Evolutionary conservation across 1,140 invertebrate genomes (phyloP).

Genomic region (Frieseomelitta varia): DNA sequence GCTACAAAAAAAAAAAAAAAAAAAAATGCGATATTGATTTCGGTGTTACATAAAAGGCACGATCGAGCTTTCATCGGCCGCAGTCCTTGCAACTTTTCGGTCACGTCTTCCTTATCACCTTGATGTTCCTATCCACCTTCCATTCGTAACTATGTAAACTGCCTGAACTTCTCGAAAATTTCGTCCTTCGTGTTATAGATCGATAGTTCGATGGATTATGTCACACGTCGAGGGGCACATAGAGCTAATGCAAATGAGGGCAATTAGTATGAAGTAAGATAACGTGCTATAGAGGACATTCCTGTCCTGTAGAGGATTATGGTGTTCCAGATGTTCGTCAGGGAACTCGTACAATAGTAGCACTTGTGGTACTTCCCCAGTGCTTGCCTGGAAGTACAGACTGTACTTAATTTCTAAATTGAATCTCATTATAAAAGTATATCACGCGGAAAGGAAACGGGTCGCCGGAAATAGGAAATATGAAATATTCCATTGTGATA

Average conservation of each 20-base stretch:
- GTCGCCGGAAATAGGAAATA: slow-evolving; percentile 10
- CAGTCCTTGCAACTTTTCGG: background rate
- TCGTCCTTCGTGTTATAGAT: background rate
- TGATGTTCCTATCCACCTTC: background rate
- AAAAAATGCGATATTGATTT: slow-evolving; percentile 41
- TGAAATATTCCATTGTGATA: background rate
- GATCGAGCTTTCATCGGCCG: slow-evolving; percentile 11
- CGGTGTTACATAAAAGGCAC: slow-evolving; percentile 33
- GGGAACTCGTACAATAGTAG: slow-evolving; percentile 67
- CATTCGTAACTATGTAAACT: background rate
- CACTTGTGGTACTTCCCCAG: slow-evolving; percentile 65
- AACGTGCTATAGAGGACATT: slow-evolving; percentile 2
- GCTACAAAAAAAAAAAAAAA: background rate
- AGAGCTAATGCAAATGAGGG: background rate
- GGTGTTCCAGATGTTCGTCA: slow-evolving; percentile 31
- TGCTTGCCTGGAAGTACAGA: slow-evolving; percentile 29
- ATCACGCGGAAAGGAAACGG: slow-evolving; percentile 19
- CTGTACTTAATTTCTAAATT: slow-evolving; percentile 47
- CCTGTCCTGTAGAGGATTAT: slow-evolving; percentile 44
- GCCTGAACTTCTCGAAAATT: background rate
- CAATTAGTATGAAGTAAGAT: slow-evolving; percentile 14
- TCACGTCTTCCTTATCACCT: background rate
- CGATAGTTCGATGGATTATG: background rate
- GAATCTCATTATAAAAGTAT: slow-evolving; percentile 57
- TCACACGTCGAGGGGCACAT: background rate